Conservation (phyloP, 1,140 invertebrate genomes). For the Phenacoccus solenopsis region DNA sequence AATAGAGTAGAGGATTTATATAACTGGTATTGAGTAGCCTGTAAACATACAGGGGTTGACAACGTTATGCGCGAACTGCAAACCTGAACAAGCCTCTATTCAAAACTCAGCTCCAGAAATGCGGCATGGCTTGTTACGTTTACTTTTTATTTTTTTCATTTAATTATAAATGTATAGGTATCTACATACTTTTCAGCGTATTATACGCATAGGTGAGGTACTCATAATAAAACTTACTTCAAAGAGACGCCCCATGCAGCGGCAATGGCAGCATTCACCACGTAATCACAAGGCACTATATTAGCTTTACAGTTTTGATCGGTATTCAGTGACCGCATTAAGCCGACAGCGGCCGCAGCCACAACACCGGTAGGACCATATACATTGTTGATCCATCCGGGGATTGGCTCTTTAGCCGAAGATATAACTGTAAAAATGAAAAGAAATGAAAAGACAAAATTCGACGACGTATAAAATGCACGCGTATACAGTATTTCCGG, state of each 20-base stretch:
- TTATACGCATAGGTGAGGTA: no score
- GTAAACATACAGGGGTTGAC: no score
- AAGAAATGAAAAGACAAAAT: not conserved
- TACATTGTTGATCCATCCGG: slow-evolving; percentile 74
- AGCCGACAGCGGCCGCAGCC: slow-evolving; percentile 42
- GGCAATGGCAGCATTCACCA: slow-evolving; percentile 44
- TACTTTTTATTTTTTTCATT: no score
- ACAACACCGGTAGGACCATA: slow-evolving; percentile 61
- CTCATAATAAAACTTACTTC: not conserved
- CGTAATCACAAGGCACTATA: slow-evolving; percentile 47
- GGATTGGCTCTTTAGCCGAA: slow-evolving; percentile 56
- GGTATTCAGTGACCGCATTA: slow-evolving; percentile 43
- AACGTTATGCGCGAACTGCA: no score
- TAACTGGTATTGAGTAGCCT: no score
- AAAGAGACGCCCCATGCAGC: slow-evolving; percentile 36
- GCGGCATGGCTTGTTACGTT: no score
- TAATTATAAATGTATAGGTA: no score
- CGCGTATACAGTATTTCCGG: no score
- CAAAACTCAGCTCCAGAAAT: no score
- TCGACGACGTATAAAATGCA: not conserved
- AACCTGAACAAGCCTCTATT: no score
- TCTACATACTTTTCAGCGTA: no score
- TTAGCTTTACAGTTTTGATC: slow-evolving; percentile 38
- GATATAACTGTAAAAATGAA: slow-evolving; percentile 53
- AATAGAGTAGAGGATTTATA: no score